Evolutionary conservation across 64 coral and sea anemone genomes (phyloP), one percentile per base, ranked within the genome.

Genomic region (Astreopora myriophthalma): DNA sequence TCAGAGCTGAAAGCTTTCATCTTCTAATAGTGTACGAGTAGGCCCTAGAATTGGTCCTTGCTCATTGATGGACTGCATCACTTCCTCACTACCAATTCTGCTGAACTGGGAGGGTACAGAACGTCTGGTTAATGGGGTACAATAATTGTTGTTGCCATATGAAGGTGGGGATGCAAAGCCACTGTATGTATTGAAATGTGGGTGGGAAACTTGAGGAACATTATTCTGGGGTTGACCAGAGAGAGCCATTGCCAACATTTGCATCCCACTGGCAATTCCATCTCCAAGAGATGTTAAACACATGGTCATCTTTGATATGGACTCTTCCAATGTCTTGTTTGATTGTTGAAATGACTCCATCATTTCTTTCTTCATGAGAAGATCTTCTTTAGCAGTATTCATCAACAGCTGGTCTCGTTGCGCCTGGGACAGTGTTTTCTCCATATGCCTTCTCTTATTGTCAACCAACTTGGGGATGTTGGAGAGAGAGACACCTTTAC

Each of bases 241-340:
- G 23, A 89, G 14, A 27, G 86, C 86, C 20, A 20, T 74, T 46
- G 86, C 86, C 33, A 89, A 39, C 69, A 89, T 89, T 39, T 76
- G 44, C 86, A 89, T 89, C 22, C 86, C 86, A 55, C 28, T 34
- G 34, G 86, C 86, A 76, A 89, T 89, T 26, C 72, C 86, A 60
- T 89, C 51, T 60, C 48, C 86, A 48, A 76, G 73, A 60, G 86
- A 89, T 76, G 86, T 75, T 34, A 76, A 39, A 76, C 71, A 89
- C 16, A 26, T 63, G 13, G 86, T 89, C 86, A 88, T 88, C 51
- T 73, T 88, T 33, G 42, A 52, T 30, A 89, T 89, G 20, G 87
- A 49, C 8, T 67, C 87, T 46, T 89, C 85, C 34, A 87, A 33
- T 20, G 85, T 74, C 69, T 73, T 73, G 38, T 74, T 87, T 34